phyloP scores from a whole-genome alignment of 2,113 vertebrate species.

The Phylloscopus trochiloides region DNA sequence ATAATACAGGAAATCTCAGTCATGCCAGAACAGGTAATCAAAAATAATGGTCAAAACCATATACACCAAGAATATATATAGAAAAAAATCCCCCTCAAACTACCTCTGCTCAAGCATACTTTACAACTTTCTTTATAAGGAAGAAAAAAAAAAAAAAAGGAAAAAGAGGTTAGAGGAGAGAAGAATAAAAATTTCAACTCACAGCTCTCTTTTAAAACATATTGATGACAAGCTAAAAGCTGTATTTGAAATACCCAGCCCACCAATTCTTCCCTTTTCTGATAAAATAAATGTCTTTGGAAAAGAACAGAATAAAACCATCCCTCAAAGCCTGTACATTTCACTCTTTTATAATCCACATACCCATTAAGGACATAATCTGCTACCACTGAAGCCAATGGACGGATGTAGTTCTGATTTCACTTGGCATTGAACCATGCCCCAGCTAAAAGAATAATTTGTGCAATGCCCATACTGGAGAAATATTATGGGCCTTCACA shows the following conservation, averaged over 20 bases:
- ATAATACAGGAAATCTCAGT: conserved; percentile 71
- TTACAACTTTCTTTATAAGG: conserved; percentile 18
- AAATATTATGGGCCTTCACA: not conserved
- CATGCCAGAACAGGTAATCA: conserved; percentile 72
- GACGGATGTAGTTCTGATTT: not conserved
- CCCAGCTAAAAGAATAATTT: not conserved
- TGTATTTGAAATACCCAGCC: conserved; percentile 11
- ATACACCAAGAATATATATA: conserved; percentile 37
- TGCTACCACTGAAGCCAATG: not conserved
- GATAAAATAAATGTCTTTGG: conserved; percentile 8
- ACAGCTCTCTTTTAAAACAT: conserved; percentile 3
- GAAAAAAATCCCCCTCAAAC: not conserved
- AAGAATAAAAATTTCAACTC: conserved; percentile 11
- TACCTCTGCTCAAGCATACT: not conserved
- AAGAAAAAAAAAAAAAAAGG: not conserved
- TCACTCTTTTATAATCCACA: not conserved
- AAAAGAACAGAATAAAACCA: not conserved
- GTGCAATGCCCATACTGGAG: rapidly evolving
- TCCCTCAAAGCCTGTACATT: not conserved
- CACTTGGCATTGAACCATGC: not conserved
- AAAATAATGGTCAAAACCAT: conserved; percentile 68
- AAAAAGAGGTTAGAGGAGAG: not conserved
- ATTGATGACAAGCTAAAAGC: conserved; percentile 24
- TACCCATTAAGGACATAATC: not conserved
- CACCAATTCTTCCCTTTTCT: not conserved